phyloP scores from a whole-genome alignment of 2,888 invertebrate genomes.

The Acheta domesticus region DNA sequence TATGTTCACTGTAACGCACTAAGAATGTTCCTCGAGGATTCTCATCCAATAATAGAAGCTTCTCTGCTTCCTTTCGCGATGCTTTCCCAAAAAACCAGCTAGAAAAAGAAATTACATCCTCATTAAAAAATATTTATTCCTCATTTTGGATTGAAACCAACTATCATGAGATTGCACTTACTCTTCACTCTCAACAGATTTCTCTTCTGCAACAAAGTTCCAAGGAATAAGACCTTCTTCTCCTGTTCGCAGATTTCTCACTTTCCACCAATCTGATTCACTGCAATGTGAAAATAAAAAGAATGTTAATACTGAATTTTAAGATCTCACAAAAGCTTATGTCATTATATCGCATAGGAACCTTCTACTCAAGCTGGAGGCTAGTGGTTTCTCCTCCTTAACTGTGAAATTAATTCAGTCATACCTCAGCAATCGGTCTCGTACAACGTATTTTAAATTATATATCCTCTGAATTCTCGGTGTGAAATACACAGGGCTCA shows the following conservation, averaged over 20 bases:
- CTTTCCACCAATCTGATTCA: slow-evolving; percentile 97
- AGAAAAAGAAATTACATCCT: neutral
- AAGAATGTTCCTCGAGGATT: slow-evolving; percentile 92
- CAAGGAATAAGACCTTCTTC: slow-evolving; percentile 93
- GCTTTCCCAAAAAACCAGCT: slow-evolving; percentile 99
- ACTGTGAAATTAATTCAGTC: too few relatives aligned
- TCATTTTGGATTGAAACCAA: slow-evolving; percentile 19
- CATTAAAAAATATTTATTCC: too few relatives aligned
- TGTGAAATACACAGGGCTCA: too few relatives aligned
- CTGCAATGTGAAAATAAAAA: slow-evolving; percentile 44
- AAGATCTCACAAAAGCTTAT: too few relatives aligned
- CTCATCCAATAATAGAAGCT: slow-evolving; percentile 79
- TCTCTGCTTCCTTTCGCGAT: slow-evolving; percentile 94
- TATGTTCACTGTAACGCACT: slow-evolving; percentile 94
- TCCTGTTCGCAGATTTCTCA: slow-evolving; percentile 77
- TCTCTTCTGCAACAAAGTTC: slow-evolving; percentile 95
- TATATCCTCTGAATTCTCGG: too few relatives aligned
- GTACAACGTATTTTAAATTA: too few relatives aligned
- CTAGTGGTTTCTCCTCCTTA: too few relatives aligned
- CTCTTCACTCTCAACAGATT: slow-evolving; percentile 97
- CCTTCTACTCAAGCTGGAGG: too few relatives aligned
- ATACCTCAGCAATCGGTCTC: too few relatives aligned
- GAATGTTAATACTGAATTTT: too few relatives aligned
- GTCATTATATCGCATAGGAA: too few relatives aligned
- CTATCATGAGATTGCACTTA: slow-evolving; percentile 55